Evolutionary conservation across 2,113 vertebrate species (phyloP).

Genomic region (Pipra filicauda): DNA sequence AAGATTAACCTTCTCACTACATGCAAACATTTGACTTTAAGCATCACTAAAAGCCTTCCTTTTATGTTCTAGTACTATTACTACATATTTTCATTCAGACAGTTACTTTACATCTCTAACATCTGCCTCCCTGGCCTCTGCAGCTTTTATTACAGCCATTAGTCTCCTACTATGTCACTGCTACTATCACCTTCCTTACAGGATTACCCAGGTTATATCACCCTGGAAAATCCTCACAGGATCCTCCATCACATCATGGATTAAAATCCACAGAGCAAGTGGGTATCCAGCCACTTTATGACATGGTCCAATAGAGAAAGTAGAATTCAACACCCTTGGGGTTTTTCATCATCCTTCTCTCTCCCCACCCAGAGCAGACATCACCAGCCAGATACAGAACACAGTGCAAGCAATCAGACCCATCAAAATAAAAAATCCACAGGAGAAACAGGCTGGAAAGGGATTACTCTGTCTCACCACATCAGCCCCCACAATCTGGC

Average conservation of each 20-base stretch:
- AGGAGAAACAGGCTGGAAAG: background rate
- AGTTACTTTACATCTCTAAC: background rate
- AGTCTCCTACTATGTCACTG: background rate
- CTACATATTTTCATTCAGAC: background rate
- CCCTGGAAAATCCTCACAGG: background rate
- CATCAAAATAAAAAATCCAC: background rate
- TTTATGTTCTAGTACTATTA: background rate
- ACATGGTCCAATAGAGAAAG: background rate
- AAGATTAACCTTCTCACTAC: background rate
- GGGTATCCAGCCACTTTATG: background rate
- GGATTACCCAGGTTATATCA: background rate
- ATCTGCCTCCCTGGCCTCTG: background rate
- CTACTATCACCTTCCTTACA: background rate
- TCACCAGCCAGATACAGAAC: background rate
- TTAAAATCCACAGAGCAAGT: background rate
- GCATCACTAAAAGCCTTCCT: background rate
- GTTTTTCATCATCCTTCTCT: background rate
- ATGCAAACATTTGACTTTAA: background rate
- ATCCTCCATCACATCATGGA: background rate
- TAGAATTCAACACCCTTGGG: background rate
- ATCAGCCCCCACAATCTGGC: background rate
- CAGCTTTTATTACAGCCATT: background rate
- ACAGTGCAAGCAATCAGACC: background rate
- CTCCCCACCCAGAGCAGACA: background rate
- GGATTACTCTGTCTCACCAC: background rate